Percentiles rank a stretch among this genome's conserved stretches.
Conservation (phyloP, 2,888 invertebrate genomes). For the Peribatodes rhomboidaria region DNA sequence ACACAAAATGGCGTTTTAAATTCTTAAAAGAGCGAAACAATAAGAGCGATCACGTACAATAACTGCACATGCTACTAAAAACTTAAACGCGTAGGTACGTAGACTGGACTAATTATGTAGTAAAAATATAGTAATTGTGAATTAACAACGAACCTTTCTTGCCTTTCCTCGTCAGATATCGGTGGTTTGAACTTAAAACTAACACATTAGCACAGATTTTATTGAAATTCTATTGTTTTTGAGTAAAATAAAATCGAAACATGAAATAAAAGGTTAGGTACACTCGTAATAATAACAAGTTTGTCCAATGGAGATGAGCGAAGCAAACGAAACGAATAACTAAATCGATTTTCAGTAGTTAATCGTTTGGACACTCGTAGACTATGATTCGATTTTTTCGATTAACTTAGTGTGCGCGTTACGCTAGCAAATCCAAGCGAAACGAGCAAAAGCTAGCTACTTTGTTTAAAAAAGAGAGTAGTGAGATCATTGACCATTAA, state of each 20-base stretch:
- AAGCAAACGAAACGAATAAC: slow-evolving; percentile 7
- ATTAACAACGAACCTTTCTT: slow-evolving; percentile 72
- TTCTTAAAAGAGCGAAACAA: slow-evolving; percentile 73
- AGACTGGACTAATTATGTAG: slow-evolving; percentile 72
- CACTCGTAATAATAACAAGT: slow-evolving; percentile 80
- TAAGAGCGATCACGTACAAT: slow-evolving; percentile 75
- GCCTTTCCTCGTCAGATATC: slow-evolving; percentile 51
- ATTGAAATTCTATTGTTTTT: slow-evolving; percentile 62
- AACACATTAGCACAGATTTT: slow-evolving; percentile 58
- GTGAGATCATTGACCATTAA: too few species aligned
- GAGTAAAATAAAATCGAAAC: slow-evolving; percentile 73
- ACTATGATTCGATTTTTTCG: neutral
- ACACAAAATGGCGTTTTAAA: slow-evolving; percentile 78
- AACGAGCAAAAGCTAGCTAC: too few species aligned
- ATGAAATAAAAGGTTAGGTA: slow-evolving; percentile 77
- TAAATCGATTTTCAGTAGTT: neutral
- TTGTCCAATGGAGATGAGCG: slow-evolving; percentile 55
- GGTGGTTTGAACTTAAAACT: slow-evolving; percentile 48
- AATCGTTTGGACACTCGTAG: neutral
- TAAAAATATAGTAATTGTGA: slow-evolving; percentile 67
- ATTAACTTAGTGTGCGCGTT: too few species aligned
- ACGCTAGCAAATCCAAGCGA: too few species aligned
- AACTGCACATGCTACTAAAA: slow-evolving; percentile 80
- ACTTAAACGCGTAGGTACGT: slow-evolving; percentile 66
- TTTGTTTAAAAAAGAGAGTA: too few species aligned